phyloP scores from a whole-genome alignment of 2,888 invertebrate species.

The Beris morrisii region DNA sequence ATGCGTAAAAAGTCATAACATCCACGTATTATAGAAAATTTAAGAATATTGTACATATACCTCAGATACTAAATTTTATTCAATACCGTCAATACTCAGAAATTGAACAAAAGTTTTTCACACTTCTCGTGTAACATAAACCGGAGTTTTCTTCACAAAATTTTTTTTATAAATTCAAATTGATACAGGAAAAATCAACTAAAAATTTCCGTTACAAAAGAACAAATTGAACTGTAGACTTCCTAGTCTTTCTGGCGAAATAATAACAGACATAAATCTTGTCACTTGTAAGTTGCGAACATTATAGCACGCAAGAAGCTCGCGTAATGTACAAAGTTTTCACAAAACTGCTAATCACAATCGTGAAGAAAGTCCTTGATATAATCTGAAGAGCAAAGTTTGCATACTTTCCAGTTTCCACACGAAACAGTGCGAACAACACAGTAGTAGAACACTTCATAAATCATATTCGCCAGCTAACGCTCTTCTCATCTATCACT shows the following conservation, averaged over 20 bases:
- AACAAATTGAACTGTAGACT: neutral
- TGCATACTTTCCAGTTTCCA: slow-evolving; percentile 23
- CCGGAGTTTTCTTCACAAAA: neutral
- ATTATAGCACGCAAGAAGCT: slow-evolving; percentile 5
- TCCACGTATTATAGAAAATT: too few species aligned
- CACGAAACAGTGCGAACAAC: slow-evolving; percentile 1
- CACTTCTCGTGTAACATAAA: too few species aligned
- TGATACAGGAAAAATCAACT: neutral
- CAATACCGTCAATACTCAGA: too few species aligned
- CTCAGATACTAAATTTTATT: too few species aligned
- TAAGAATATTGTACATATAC: too few species aligned
- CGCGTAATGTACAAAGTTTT: slow-evolving; percentile 25
- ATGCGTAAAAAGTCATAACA: too few species aligned
- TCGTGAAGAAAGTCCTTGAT: slow-evolving; percentile 21
- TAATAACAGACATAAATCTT: slow-evolving; percentile 20
- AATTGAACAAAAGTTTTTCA: too few species aligned
- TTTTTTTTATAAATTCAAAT: neutral
- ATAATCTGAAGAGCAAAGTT: slow-evolving; percentile 27
- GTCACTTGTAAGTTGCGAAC: neutral
- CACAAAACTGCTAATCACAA: slow-evolving; percentile 26
- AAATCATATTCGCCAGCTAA: slow-evolving; percentile 29
- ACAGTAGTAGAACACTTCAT: slow-evolving; percentile 20
- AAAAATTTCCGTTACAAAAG: neutral
- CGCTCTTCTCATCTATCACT: slow-evolving; percentile 28
- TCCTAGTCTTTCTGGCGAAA: neutral